Evolutionary conservation across 2,888 invertebrate species (phyloP), one percentile per base, ranked within the genome.

Genomic region (Leptinotarsa rubiginosa): DNA sequence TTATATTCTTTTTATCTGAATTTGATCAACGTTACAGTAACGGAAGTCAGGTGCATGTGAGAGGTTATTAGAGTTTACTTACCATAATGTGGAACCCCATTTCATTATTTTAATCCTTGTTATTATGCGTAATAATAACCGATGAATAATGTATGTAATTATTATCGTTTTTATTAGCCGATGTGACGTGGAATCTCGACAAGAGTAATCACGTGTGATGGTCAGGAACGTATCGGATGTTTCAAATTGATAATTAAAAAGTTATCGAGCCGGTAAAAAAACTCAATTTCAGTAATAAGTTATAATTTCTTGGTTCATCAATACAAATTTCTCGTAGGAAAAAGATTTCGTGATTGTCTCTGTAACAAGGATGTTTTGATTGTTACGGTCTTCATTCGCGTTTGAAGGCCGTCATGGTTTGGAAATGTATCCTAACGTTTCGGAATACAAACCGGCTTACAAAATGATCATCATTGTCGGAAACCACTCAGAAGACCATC

Each of bases 1-100:
- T 76, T 73, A 47, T 73, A 73, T 70, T 65, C 64, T 70, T 65
- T 73, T 73, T 73, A 76, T 75, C 70, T 50, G 64, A 71, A 54
- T 65, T 75, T 65, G 64, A 75, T 75, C 69, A 69, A 69, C 65
- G 50, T 73, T 71, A 59, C 69, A 54, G 47, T 66, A 72, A 62
- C 75, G 75, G 75, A 75, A 75, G 71, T 65, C 54, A 65, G 66
- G 52, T 65, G 71, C 72, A 72, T 62, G 54, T 1, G 64, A 69
- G 67, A 72, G 75, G 72, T 69, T 68, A 65, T 64, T 65, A 75
- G 68, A 71, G 71, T 75, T 72, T 54, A 69, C 66, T 68, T 71
- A 64, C 59, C 65, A 31, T 75, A 69, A 72, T 68, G 64, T 65
- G 20, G 41, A 69, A 18, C 7, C 52, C 49, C 47, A 54, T 69